Conservation (phyloP, 2,113 vertebrate genomes). For the Notechis scutatus region DNA sequence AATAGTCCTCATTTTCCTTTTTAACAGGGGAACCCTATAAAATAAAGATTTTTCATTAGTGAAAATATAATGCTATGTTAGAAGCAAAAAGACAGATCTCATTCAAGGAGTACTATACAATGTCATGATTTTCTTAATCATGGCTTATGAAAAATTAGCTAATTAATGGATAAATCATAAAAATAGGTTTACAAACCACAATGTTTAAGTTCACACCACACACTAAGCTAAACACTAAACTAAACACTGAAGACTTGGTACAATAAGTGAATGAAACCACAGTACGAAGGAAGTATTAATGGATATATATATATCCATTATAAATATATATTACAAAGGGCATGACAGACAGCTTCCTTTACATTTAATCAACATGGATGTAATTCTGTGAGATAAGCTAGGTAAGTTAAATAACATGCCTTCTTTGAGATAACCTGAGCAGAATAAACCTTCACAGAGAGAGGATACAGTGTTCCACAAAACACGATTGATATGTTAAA, state of each 20-base stretch:
- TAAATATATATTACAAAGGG: not conserved
- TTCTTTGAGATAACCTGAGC: not conserved
- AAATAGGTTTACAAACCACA: not conserved
- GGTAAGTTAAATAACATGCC: not conserved
- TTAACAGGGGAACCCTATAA: conserved; percentile 85
- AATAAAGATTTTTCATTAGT: conserved; percentile 10
- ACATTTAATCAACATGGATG: not conserved
- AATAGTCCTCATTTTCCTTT: conserved; percentile 88
- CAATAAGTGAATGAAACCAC: not conserved
- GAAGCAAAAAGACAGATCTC: not conserved
- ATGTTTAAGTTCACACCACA: not conserved
- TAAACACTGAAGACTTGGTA: too few relatives aligned
- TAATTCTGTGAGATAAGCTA: not conserved
- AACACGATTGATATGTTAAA: not conserved
- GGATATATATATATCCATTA: not conserved
- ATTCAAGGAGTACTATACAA: not conserved
- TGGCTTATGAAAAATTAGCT: not conserved
- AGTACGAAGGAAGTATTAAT: not conserved
- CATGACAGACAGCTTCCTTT: not conserved
- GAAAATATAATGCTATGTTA: conserved; percentile 1
- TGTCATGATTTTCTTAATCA: not conserved
- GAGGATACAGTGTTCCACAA: not conserved
- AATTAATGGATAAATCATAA: not conserved
- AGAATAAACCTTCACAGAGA: not conserved
- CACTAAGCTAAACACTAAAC: not conserved